A percentile compares a stretch with the other conserved stretches of the same genome.
Conservation (phyloP, 2,113 vertebrate genomes). For the Amphiprion percula region DNA sequence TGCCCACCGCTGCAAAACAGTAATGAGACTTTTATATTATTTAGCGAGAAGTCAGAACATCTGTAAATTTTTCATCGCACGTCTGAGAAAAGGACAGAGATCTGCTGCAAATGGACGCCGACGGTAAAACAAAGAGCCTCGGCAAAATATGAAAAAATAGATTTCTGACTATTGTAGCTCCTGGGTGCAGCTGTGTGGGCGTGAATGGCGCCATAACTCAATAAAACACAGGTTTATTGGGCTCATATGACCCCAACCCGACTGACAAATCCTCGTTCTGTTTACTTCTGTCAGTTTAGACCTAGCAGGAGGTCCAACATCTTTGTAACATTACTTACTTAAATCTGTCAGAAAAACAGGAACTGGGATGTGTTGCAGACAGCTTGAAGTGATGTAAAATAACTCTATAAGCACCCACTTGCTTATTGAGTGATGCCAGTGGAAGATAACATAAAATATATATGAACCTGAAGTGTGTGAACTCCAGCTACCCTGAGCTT, state of each 20-base stretch:
- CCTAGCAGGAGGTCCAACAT: not conserved
- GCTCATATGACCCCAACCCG: slow-evolving; percentile 16
- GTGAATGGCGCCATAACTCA: slow-evolving; percentile 52
- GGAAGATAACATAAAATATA: slow-evolving; percentile 13
- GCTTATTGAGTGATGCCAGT: not conserved
- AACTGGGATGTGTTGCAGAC: too few relatives aligned
- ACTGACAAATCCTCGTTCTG: slow-evolving; percentile 15
- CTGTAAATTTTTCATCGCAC: not conserved
- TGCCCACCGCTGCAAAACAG: not conserved
- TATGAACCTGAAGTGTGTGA: not conserved
- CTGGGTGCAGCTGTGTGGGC: slow-evolving; percentile 47
- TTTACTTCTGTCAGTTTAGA: slow-evolving; percentile 1
- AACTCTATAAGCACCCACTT: too few relatives aligned
- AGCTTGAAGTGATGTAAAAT: too few relatives aligned
- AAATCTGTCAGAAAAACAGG: too few relatives aligned
- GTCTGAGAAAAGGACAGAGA: not conserved
- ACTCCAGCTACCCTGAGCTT: slow-evolving; percentile 6
- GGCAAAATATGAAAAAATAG: slow-evolving; percentile 23
- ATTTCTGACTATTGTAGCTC: slow-evolving; percentile 37
- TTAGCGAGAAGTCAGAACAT: slow-evolving; percentile 3
- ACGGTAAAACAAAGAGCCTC: slow-evolving; percentile 8
- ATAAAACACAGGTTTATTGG: slow-evolving; percentile 61
- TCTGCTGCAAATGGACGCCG: not conserved
- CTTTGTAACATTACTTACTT: too few relatives aligned
- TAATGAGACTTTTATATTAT: not conserved